Base-by-base conservation (phyloP, 2,113 vertebrate genomes). In the Hypanus sabinus region DNA sequence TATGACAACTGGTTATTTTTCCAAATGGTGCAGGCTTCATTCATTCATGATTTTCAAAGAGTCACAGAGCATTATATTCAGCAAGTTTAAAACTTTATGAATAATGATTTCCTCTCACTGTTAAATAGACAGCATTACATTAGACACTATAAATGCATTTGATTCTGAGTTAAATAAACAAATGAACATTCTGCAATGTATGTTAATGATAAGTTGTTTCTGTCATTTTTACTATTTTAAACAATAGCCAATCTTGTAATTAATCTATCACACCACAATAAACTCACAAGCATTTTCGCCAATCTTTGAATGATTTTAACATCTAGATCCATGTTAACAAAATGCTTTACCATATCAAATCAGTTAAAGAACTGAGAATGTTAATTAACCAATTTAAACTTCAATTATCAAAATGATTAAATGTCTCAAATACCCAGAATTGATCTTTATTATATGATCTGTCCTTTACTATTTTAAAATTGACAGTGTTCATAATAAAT, bases 221-320 rank as follows among this genome's bases (percentile, higher is more conserved):
- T n/a, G 57, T 22, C 33, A 92, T 71, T 68, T 91, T 68, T 91
- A 68, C 33, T 60, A 68, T 68, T 70, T 92, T 65, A 9, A 70
- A 83, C 70, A 92, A 9, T 27, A 60, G 60, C 33, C 27, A 92
- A 18, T 92, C 38, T 92, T 36, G 36, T 24, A 36, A 36, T 91
- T 68, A 91, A 91, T 91, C 68, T 91, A 22, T n/a, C 65, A 27
- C 73, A 70, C 22, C 27, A 55, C 5, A 93, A 93, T 92, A 92
- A 71, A 73, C 71, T 73, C 20, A 93, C 46, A 73, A 93, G 22
- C 68, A 46, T 71, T 11, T 36, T 12, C 55, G 68, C 27, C 22
- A 93, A 55, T 16, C 70, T 11, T 38, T 20, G 73, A 93, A 16
- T 55, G 55, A 70, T 38, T 38, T 93, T 55, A 92, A 92, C 9